Evolutionary conservation across 2,888 invertebrate genomes (phyloP), one percentile per base, ranked within the genome.

Genomic region (Ochropacha duplaris): DNA sequence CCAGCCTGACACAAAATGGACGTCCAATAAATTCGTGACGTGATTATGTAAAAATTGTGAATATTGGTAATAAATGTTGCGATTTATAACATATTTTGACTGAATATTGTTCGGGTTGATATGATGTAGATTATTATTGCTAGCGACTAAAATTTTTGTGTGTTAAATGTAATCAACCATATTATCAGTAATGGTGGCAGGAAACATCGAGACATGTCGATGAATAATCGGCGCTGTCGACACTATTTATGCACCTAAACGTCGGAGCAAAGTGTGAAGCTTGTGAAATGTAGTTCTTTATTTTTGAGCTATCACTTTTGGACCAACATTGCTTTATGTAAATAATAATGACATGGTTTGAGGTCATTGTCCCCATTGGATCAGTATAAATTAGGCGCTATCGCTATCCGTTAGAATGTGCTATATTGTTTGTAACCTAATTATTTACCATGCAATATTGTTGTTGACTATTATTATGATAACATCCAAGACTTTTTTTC

Each of bases 1-100:
- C 14, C 31, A 77, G 44, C 9, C 44, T 76, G 71, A 75, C 79
- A 90, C 91, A 92, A 91, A 90, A 91, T 92, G 91, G 91, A 90
- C 90, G 91, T 90, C 91, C 84, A 69, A 78, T 75, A 78, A 77
- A 81, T 4, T 85, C 85, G 87, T 90, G 87, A 86, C 87, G 85
- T 88, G 90, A 90, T 90, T 90, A 89, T 89, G 83, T 89, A 89
- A 90, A 88, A 86, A 78, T 78, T 74, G 67, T 65, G 65, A 70
- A 57, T 64, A 59, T 55, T 60, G 60, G 57, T 19, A 59, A 55
- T 62, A 50, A 36, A 22, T 22, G 49, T 6, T 19, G 19, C 24
- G 19, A 5, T 19, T n/a, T 12, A 14, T 52, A 6, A 31, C 14
- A 5, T 52, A 11, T 19, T 51, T 49, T 31, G 5, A 22, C 22